Evolutionary conservation across 2,797 vertebrate genomes (phyloP), one percentile per base, ranked within the genome.

Genomic region (Sebastolobus alascanus): DNA sequence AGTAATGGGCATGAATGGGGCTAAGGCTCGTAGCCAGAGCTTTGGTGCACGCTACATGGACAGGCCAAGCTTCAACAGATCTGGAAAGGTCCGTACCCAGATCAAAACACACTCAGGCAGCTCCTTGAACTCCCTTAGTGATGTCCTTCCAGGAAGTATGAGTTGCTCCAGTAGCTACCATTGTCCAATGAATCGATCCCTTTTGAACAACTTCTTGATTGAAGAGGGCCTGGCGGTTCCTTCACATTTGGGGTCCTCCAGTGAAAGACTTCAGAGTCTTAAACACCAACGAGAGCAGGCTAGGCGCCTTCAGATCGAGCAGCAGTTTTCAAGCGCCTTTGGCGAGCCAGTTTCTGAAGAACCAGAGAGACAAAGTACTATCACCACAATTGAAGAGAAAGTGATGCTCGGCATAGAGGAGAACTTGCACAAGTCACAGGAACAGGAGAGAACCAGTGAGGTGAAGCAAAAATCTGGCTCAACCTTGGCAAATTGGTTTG

Each of bases 361-460:
- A 82, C 91, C 94, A 4, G 93, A 94, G 76, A 95, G 94, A 22
- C 93, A 94, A 12, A 89, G 89, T 80, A 83, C 90, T 16, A 89
- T 94, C 68, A 95, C 92, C 70, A 97, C 97, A 9, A 98, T 98
- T 10, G 97, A 98, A 92, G 97, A 98, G 92, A 98, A 97, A 89
- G 97, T 98, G 85, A 98, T 98, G 97, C 93, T 98, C 6, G 97
- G 97, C 80, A 98, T 98, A 82, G 96, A 97, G 84, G 96, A 98
- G 87, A 98, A 98, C 60, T 80, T 97, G 88, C 96, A 98, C 66
- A 98, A 97, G 91, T 95, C 94, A 84, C 97, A 97, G 87, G 96
- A 94, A 55, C 97, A 97, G 84, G 95, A 93, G 73, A 96, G 94
- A 86, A 89, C 89, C n/a, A 81, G 2, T 11, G 97, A 97, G 79